Evolutionary conservation across 2,888 invertebrate species (phyloP).

Genomic region (Limnephilus rhombicus): DNA sequence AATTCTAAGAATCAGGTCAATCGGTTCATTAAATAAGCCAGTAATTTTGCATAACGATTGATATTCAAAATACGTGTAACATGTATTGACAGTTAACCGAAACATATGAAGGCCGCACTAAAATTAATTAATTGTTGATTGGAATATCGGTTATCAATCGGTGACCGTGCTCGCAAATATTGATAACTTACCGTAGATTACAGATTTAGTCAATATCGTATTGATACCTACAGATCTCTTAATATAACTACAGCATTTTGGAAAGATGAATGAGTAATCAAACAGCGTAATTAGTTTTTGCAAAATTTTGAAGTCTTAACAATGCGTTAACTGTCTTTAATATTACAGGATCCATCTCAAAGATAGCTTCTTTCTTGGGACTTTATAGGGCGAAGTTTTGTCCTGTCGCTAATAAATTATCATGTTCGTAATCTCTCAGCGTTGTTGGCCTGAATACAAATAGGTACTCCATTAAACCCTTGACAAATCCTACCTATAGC

Average conservation of each 20-base stretch:
- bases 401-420: conserved; percentile 8
- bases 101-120: too few relatives aligned
- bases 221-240: too few relatives aligned
- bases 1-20: too few relatives aligned
- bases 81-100: too few relatives aligned
- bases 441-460: conserved; percentile 6
- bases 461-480: conserved; percentile 22
- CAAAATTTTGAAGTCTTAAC: background rate
- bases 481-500: conserved; percentile 13
- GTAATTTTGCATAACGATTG: too few relatives aligned
- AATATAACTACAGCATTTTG: background rate
- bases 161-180: too few relatives aligned
- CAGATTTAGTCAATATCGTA: too few relatives aligned
- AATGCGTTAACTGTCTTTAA: background rate
- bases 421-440: background rate
- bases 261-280: background rate
- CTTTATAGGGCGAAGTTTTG: background rate
- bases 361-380: background rate
- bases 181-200: too few relatives aligned
- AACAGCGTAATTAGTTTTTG: background rate
- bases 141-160: too few relatives aligned
- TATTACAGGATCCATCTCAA: background rate
- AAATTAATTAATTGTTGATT: too few relatives aligned
- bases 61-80: too few relatives aligned
- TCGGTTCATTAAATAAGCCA: too few relatives aligned